Evolutionary conservation across 2,113 vertebrate species (phyloP), one percentile per base, ranked within the genome.

Genomic region (Lepus americanus): DNA sequence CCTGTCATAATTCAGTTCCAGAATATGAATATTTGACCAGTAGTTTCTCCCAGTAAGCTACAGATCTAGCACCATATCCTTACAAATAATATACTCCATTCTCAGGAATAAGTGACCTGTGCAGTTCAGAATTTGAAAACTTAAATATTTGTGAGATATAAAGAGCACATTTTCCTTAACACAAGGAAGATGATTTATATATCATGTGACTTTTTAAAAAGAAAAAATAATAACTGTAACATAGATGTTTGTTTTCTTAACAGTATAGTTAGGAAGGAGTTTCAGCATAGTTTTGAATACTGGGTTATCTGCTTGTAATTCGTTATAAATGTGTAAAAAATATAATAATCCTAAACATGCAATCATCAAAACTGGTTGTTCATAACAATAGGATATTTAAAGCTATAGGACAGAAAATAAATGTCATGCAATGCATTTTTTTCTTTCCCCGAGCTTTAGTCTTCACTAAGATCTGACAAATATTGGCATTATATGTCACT

Each of bases 401-500:
- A 96, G 72, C 82, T 81, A 94, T 93, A 97, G 74, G 96, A 97
- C 86, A 95, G 94, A 98, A 96, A 98, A 98, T 97, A 98, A 98
- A 98, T 98, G 96, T 97, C 98, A 98, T 22, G 90, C 33, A 90
- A 88, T 80, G 79, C 89, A 72, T 94, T 97, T 98, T 96, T 98
- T 96, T 82, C 55, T 95, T 97, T 95, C 33, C 51, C 85, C 92
- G 91, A 97, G 97, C 95, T 98, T 98, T 96, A 95, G 96, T 98
- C 97, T 98, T 98, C 98, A 98, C 98, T 97, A 97, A 97, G 90
- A 96, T 95, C 98, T 98, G 98, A 98, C 98, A 98, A 98, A 98
- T 98, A 98, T 98, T 98, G 98, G 98, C 98, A 98, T 98, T 98
- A 98, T 97, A 98, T 98, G 98, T 98, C 98, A 98, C 97, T 98